phyloP scores from a whole-genome alignment of 2,797 vertebrate genomes.

The Todus mexicanus region DNA sequence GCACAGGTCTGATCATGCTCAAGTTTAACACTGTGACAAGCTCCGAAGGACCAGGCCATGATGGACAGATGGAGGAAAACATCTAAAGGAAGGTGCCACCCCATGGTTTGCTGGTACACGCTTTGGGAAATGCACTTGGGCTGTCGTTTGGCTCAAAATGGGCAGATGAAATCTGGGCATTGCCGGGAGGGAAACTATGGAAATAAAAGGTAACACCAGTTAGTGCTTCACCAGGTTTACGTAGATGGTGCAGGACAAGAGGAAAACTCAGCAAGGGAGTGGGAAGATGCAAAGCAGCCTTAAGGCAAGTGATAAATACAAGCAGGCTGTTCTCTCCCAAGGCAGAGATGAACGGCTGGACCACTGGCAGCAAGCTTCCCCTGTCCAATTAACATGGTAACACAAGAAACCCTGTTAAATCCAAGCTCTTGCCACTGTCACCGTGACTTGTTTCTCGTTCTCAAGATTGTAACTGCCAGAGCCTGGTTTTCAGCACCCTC shows the following conservation, averaged over 20 bases:
- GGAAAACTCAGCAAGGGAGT: neutral
- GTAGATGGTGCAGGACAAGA: neutral
- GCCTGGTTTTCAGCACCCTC: neutral
- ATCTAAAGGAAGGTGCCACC: neutral
- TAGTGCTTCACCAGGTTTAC: neutral
- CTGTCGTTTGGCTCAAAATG: neutral
- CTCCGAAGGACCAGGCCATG: neutral
- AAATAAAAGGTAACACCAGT: neutral
- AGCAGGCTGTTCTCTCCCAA: neutral
- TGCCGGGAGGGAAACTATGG: fast-evolving
- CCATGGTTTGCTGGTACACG: neutral
- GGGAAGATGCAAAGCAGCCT: neutral
- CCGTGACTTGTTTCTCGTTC: neutral
- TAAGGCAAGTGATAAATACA: neutral
- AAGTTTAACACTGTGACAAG: neutral
- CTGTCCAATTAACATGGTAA: neutral
- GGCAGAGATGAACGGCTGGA: neutral
- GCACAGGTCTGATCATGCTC: neutral
- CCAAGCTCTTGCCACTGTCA: neutral
- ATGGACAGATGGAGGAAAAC: neutral
- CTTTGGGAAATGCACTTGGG: neutral
- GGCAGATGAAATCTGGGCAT: neutral
- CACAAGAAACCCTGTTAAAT: neutral
- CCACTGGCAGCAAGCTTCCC: neutral
- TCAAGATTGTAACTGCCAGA: neutral